These are phyloP conservation scores for Anolis carolinensis DNA, from an alignment of 2,113 vertebrate genomes.

Conservation along the genomic window DNA sequence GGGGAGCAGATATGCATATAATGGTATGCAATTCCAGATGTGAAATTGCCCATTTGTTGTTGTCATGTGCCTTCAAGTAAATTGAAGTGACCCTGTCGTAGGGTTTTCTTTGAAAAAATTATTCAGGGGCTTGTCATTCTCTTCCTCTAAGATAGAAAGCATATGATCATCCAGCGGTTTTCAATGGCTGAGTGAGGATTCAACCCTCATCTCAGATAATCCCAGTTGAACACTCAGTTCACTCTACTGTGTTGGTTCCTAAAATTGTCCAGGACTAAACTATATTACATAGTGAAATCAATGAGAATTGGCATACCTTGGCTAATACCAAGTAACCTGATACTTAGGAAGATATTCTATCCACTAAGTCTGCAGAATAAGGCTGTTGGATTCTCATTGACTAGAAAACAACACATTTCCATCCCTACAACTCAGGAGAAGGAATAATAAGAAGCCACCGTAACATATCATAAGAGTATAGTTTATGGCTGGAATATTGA, in stretches of 20 bases:
- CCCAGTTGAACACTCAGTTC: too few species aligned
- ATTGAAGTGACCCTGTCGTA: too few species aligned
- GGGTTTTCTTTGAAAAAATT: too few species aligned
- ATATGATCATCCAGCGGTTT: too few species aligned
- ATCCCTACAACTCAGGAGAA: background rate
- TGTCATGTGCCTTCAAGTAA: too few species aligned
- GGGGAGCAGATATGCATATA: constrained; percentile 37
- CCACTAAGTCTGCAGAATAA: background rate
- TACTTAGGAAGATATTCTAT: background rate
- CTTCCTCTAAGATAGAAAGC: too few species aligned
- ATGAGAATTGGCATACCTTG: background rate
- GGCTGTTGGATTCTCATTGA: background rate
- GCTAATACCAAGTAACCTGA: background rate
- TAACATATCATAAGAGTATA: background rate
- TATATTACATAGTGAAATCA: background rate
- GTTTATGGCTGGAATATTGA: background rate
- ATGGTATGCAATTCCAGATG: constrained; percentile 47
- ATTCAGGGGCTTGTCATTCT: too few species aligned
- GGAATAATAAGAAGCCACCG: background rate
- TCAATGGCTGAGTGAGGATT: too few species aligned
- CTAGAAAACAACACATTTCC: background rate
- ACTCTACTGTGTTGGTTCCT: too few species aligned
- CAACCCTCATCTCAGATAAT: too few species aligned
- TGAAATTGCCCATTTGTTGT: background rate
- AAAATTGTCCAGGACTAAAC: too few species aligned